phyloP scores from a whole-genome alignment of 2,113 vertebrate genomes.

The Neogobius melanostomus region DNA sequence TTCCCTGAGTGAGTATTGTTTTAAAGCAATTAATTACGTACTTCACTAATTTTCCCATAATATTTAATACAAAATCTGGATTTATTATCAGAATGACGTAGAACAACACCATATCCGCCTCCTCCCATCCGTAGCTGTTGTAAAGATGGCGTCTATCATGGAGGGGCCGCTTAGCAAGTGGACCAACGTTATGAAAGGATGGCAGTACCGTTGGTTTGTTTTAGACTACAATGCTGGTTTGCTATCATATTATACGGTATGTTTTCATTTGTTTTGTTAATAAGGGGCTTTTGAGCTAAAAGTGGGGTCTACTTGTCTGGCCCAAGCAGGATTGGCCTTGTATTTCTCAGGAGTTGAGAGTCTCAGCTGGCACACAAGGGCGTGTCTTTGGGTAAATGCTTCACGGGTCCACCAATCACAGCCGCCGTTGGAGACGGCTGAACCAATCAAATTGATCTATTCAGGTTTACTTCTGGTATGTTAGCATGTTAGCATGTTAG shows the following conservation, averaged over 20 bases:
- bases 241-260: slow-evolving; percentile 97
- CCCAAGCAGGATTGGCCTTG: slow-evolving; percentile 50
- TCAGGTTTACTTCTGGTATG: slow-evolving; percentile 36
- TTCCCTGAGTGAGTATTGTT: too few species aligned
- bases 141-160: slow-evolving; percentile 99
- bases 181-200: slow-evolving; percentile 98
- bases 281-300: neutral
- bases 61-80: too few species aligned
- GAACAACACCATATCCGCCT: slow-evolving; percentile 47
- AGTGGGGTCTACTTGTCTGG: slow-evolving; percentile 16
- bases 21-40: too few species aligned
- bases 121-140: slow-evolving; percentile 68
- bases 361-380: slow-evolving; percentile 68
- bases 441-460: slow-evolving; percentile 57
- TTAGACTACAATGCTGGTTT: slow-evolving; percentile 94
- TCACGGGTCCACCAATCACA: slow-evolving; percentile 45
- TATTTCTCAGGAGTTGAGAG: slow-evolving; percentile 75
- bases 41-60: too few species aligned
- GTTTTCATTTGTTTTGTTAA: neutral
- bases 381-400: slow-evolving; percentile 46
- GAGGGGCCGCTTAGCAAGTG: slow-evolving; percentile 98
- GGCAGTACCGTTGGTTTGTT: slow-evolving; percentile 99
- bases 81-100: slow-evolving; percentile 21
- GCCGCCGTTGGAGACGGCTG: neutral
- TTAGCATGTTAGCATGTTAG: slow-evolving; percentile 28